Base-by-base conservation (phyloP, 1,140 invertebrate species). In the Drosophila pallidifrons region DNA sequence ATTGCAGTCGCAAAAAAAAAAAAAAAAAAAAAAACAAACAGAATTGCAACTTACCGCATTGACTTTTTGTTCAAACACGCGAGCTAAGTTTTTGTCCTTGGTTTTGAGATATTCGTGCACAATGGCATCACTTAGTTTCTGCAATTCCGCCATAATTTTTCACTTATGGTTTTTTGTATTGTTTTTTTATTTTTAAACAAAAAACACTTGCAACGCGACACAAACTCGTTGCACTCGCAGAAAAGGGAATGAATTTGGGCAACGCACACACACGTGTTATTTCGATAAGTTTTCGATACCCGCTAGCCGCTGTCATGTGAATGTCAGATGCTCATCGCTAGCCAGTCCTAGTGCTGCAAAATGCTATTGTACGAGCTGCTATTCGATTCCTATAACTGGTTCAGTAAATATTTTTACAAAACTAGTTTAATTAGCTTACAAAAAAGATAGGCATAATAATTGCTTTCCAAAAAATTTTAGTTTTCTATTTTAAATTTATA, bases 11-110 rank as follows among this genome's bases (percentile, higher is more conserved):
- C 20, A 25, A 4, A 30, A 30, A 3, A 25, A 11, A 46, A 25
- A 4, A 30, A 30, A 3, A 25, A 11, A 46, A 55, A 25, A 11
- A 46, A 55, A 46, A 49, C 5, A 11, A n/a, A 32, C 5, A n/a
- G 5, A 5, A 52, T 5, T 55, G 52, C 52, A 61, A 93, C 94
- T 94, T 93, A 95, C 95, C 83, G 94, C 93, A 58, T 94, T 95
- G 8, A 93, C 93, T 92, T 95, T 95, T 60, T 94, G 94, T 69
- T 95, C 93, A 75, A 94, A 95, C 46, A 94, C 92, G 72, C 93
- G 93, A 0, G 95, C 95, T 15, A 95, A 82, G 5, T 93, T 93
- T 63, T 93, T 93, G 74, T 95, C 95, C 67, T 93, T 94, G 55
- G 93, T 93, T 20, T 93, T 75, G 59, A 95, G 91, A 93, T 93